Percentiles rank a stretch among this genome's conserved stretches.
Conservation (phyloP, 2,888 invertebrate genomes). For the Drosophila paracracens region DNA sequence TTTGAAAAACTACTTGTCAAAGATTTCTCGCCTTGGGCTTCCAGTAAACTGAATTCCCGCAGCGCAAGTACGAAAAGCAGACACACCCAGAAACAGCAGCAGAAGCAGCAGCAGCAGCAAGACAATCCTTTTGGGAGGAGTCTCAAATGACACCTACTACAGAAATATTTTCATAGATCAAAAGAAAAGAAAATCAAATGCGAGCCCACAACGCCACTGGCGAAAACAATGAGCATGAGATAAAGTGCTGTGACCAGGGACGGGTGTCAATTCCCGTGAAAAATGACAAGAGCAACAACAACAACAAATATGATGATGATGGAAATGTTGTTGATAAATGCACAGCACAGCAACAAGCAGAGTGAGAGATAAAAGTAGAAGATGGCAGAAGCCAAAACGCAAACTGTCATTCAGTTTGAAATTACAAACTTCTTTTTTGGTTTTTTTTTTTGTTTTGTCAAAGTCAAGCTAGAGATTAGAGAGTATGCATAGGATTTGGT, state of each 20-base stretch:
- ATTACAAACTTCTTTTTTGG: slow-evolving; percentile 63
- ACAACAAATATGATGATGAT: slow-evolving; percentile 29
- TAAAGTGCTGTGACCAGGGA: slow-evolving; percentile 42
- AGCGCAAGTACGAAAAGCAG: slow-evolving; percentile 17
- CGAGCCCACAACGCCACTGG: slow-evolving; percentile 5
- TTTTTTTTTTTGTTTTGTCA: not conserved
- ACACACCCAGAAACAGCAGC: slow-evolving; percentile 48
- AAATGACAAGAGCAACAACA: slow-evolving; percentile 58
- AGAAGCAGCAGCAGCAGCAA: not conserved
- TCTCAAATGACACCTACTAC: slow-evolving; percentile 60
- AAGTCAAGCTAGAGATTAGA: slow-evolving; percentile 40
- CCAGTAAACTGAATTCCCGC: slow-evolving; percentile 56
- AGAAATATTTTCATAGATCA: slow-evolving; percentile 65
- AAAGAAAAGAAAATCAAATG: slow-evolving; percentile 33
- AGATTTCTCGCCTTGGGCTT: slow-evolving; percentile 4
- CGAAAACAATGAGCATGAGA: slow-evolving; percentile 34
- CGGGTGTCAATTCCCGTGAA: slow-evolving; percentile 72
- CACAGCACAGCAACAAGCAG: slow-evolving; percentile 30
- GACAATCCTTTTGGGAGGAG: slow-evolving; percentile 72
- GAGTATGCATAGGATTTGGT: slow-evolving; percentile 11
- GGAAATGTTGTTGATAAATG: slow-evolving; percentile 59
- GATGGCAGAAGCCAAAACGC: slow-evolving; percentile 62
- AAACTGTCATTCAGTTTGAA: slow-evolving; percentile 75
- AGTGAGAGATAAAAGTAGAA: slow-evolving; percentile 13
- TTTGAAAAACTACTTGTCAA: slow-evolving; percentile 29